Base-by-base conservation (phyloP, 2,113 vertebrate species). In the Otis tarda region DNA sequence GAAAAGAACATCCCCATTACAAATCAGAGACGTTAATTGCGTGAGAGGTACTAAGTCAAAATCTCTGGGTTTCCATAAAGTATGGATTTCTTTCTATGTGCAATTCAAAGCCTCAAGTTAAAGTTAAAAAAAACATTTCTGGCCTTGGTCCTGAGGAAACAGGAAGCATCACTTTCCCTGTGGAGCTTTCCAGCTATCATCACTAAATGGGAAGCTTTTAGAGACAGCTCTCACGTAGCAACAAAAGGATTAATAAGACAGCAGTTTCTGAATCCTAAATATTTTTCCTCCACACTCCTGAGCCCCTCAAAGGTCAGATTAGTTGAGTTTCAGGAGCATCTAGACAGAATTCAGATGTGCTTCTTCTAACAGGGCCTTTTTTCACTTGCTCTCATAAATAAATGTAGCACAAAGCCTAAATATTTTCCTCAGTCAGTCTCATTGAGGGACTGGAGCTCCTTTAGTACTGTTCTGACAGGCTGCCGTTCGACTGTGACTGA, bases 51-150 rank as follows among this genome's bases (percentile, higher is more conserved):
- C 7, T 7, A 85, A 47, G 12, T 14, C 37, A 70, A 95, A 90
- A 67, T 71, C 52, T 13, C 47, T 31, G 15, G 3, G 5, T 24
- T 89, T 84, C 37, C 65, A 68, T 43, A 31, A 61, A 65, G 50
- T 15, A 41, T 16, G 16, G 21, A 56, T 68, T 71, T 65, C 21
- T 77, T 86, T 25, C 69, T 20, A 20, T 2, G 10, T 28, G 39
- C 16, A 85, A 43, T 88, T 76, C 39, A 90, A 94, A 94, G 61
- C 30, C 56, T 76, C 27, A 60, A 27, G 19, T 57, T 80, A 41
- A 90, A 92, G 43, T 6, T 35, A 78, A 87, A 93, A 92, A 92
- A 83, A 76, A 61, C 11, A 49, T 90, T 93, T 90, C 57, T 88
- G 75, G 78, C 57, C 47, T 69, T 19, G 5, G 39, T 79, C 53